These are phyloP conservation scores for Cistogaster globosa DNA, from an alignment of 2,888 invertebrate genomes.

Conservation along the genomic window DNA sequence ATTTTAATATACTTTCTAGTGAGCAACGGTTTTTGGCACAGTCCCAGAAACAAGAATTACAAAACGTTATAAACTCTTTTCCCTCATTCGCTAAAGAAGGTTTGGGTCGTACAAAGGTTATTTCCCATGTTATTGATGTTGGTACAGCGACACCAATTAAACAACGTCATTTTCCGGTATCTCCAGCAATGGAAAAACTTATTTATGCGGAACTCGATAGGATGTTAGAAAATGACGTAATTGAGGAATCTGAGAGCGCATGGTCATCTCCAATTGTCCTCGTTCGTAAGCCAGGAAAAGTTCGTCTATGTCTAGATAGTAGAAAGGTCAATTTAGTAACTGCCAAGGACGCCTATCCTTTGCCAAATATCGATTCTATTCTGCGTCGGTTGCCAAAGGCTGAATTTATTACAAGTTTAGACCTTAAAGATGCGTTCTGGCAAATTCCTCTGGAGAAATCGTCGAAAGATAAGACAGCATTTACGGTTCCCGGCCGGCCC, in stretches of 20 bases:
- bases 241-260: constrained; percentile 75
- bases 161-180: constrained; percentile 68
- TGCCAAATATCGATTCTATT: constrained; percentile 68
- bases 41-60: too few relatives aligned
- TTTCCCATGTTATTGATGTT: constrained; percentile 64
- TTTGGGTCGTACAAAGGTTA: constrained; percentile 56
- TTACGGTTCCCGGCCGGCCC: too few relatives aligned
- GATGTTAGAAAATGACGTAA: constrained; percentile 75
- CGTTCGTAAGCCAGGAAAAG: constrained; percentile 72
- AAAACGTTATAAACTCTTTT: constrained; percentile 24
- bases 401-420: constrained; percentile 40
- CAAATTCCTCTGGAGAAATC: background rate
- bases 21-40: too few relatives aligned
- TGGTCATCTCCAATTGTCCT: constrained; percentile 76
- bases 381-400: constrained; percentile 47
- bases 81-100: constrained; percentile 57
- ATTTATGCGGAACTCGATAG: constrained; percentile 74
- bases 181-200: constrained; percentile 47
- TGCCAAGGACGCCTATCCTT: constrained; percentile 57
- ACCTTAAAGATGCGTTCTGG: background rate
- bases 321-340: constrained; percentile 75
- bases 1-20: too few relatives aligned
- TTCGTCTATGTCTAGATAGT: constrained; percentile 35
- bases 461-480: too few relatives aligned
- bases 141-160: constrained; percentile 65